Percentiles rank a stretch among this genome's conserved stretches.
These are phyloP conservation scores for Synanthedon tipuliformis DNA, from an alignment of 2,888 invertebrate genomes.

Conservation along the genomic window DNA sequence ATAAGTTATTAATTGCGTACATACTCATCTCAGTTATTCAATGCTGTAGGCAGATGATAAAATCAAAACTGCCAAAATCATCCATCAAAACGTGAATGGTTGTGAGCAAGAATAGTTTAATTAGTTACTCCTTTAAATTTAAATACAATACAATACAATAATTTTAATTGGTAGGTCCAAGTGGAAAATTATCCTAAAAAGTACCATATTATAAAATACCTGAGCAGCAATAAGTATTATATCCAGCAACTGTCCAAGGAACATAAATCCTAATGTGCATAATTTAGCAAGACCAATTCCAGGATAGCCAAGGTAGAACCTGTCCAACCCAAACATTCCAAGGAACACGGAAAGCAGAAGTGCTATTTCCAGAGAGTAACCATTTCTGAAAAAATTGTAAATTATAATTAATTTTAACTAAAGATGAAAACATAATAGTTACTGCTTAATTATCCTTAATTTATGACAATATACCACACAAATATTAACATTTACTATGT, in stretches of 20 bases:
- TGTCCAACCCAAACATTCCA: constrained; percentile 97
- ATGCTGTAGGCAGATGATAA: too few relatives aligned
- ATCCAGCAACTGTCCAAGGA: constrained; percentile 94
- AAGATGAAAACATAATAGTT: too few relatives aligned
- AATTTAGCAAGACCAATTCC: constrained; percentile 95
- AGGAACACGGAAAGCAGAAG: constrained; percentile 94
- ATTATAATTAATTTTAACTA: too few relatives aligned
- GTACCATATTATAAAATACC: constrained; percentile 25
- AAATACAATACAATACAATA: too few relatives aligned
- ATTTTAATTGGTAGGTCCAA: background rate
- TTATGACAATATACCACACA: too few relatives aligned
- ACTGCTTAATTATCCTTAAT: too few relatives aligned
- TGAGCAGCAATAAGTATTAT: constrained; percentile 95
- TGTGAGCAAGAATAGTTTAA: too few relatives aligned
- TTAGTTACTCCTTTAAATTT: too few relatives aligned
- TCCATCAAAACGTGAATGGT: constrained; percentile 17
- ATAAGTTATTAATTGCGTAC: too few relatives aligned
- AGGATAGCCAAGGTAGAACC: constrained; percentile 98
- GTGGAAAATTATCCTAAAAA: too few relatives aligned
- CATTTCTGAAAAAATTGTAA: constrained; percentile 76
- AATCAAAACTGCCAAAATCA: constrained; percentile 4
- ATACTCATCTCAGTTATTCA: too few relatives aligned
- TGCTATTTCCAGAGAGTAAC: constrained; percentile 92
- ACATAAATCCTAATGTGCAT: constrained; percentile 96
- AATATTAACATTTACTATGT: too few relatives aligned